Evolutionary conservation across 2,797 vertebrate genomes (phyloP).

Genomic region (Adrianichthys oophorus): DNA sequence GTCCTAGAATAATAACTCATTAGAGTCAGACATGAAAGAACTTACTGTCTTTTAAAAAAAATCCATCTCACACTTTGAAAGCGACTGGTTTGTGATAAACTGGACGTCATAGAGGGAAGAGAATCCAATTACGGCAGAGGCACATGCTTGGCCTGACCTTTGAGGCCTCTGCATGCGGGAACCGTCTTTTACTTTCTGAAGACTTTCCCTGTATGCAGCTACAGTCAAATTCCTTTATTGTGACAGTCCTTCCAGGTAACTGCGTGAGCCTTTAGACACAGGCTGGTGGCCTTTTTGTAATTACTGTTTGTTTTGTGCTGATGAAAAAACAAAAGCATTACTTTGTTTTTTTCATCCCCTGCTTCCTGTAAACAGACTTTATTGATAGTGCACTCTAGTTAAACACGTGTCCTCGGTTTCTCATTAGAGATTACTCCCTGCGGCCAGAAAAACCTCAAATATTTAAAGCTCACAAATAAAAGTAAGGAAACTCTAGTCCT

Average conservation of each 20-base stretch:
- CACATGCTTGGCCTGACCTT: conserved; percentile 28
- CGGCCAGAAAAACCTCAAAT: background rate
- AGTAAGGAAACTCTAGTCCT: background rate
- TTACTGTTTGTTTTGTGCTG: conserved; percentile 8
- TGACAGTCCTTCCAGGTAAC: conserved; percentile 10
- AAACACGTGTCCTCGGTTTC: background rate
- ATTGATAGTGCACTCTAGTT: background rate
- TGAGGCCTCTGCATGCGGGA: conserved; percentile 12
- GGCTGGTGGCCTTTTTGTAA: too few species aligned
- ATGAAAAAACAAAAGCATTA: conserved; percentile 3
- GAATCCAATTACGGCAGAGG: conserved; percentile 21
- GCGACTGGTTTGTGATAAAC: conserved; percentile 9
- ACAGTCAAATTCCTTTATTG: conserved; percentile 15
- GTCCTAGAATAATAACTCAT: background rate
- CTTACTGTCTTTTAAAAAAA: background rate
- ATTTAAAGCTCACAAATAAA: conserved; percentile 5
- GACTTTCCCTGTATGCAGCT: conserved; percentile 4
- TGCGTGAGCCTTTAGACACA: too few species aligned
- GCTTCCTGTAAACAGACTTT: conserved; percentile 7
- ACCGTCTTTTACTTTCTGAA: conserved; percentile 19
- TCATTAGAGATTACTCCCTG: background rate
- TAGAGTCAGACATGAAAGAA: background rate
- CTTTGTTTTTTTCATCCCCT: background rate
- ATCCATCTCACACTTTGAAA: conserved; percentile 6
- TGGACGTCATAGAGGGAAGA: conserved; percentile 5